These are phyloP conservation scores for Odontomyia ornata DNA, from an alignment of 2,888 invertebrate genomes.

Conservation along the genomic window DNA sequence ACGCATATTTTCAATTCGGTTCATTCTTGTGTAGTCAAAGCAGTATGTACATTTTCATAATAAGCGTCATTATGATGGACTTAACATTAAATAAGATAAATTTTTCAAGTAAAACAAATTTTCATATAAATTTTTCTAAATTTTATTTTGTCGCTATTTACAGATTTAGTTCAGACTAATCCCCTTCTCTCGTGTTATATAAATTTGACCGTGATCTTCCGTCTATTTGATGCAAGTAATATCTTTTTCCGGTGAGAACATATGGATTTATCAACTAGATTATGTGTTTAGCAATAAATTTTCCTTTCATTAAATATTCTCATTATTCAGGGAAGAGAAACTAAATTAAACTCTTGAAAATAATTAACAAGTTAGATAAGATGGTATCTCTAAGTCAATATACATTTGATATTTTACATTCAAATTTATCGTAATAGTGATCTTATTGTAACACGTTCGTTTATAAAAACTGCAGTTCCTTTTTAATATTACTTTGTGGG, in stretches of 20 bases:
- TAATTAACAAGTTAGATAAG: not conserved
- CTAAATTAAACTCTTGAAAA: not conserved
- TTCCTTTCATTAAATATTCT: not conserved
- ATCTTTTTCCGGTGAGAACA: not conserved
- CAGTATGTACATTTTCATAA: no score
- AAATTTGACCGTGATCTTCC: not conserved
- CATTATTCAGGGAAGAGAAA: not conserved
- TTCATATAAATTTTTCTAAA: slow-evolving; percentile 6
- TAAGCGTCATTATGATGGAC: no score
- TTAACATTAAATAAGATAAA: no score
- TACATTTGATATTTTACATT: not conserved
- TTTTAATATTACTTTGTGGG: no score
- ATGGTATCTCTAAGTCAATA: not conserved
- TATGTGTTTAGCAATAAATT: not conserved
- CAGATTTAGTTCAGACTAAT: not conserved
- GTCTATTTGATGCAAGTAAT: not conserved
- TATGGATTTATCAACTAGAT: not conserved
- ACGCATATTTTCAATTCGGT: no score
- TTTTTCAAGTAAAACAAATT: not conserved
- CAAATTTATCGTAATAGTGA: not conserved
- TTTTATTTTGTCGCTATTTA: not conserved
- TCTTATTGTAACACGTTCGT: no score
- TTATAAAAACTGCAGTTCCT: no score
- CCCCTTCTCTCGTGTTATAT: not conserved
- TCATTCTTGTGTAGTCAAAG: no score